phyloP scores from a whole-genome alignment of 2,113 vertebrate genomes.

The Cygnus buccinator region DNA sequence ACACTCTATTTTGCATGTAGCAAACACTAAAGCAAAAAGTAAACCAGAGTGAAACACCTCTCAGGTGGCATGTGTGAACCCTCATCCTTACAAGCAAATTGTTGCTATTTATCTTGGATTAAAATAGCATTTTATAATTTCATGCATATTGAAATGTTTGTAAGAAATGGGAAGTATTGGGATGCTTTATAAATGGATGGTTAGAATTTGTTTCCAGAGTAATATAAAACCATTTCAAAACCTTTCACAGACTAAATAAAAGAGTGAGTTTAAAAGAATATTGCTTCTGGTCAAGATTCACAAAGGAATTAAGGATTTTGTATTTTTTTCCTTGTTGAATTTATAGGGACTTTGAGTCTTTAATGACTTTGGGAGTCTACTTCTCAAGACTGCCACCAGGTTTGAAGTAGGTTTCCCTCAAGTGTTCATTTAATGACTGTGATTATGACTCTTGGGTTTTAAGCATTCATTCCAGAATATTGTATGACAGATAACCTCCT shows the following conservation, averaged over 20 bases:
- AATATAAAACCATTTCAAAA: conserved; percentile 1
- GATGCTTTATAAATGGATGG: background rate
- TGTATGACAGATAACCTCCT: background rate
- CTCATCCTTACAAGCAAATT: background rate
- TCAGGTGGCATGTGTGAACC: background rate
- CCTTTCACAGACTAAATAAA: background rate
- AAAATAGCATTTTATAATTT: background rate
- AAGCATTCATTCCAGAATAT: background rate
- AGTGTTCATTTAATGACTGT: background rate
- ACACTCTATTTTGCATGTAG: background rate
- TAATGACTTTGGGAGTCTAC: background rate
- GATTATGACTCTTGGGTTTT: background rate
- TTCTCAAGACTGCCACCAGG: background rate
- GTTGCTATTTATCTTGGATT: background rate
- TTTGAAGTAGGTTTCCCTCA: background rate
- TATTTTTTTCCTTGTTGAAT: background rate
- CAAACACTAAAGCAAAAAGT: background rate
- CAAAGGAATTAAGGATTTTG: background rate
- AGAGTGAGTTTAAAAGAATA: background rate
- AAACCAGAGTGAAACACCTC: background rate
- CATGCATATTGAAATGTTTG: background rate
- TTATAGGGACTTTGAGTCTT: background rate
- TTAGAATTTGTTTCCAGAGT: background rate
- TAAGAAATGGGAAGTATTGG: background rate
- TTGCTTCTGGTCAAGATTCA: background rate